phyloP scores from a whole-genome alignment of 2,797 vertebrate genomes.

The Sebastes taczanowskii region DNA sequence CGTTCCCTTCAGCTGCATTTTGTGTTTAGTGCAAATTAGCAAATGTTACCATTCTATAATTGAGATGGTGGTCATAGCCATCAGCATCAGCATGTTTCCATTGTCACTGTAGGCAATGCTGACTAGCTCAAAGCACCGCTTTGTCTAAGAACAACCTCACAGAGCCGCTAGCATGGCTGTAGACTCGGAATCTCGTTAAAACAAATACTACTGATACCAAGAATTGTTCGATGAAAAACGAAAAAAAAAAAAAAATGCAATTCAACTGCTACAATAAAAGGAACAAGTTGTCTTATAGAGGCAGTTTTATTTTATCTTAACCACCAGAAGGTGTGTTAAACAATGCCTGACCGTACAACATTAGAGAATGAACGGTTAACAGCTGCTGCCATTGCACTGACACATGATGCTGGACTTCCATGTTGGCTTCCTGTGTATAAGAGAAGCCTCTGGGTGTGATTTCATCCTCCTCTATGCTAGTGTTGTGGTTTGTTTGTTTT shows the following conservation, averaged over 20 bases:
- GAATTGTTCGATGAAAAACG: background rate
- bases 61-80: background rate
- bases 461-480: conserved; percentile 33
- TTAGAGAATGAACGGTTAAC: background rate
- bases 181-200: background rate
- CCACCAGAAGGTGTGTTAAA: background rate
- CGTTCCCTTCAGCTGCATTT: too few species aligned
- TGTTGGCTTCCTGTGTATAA: background rate
- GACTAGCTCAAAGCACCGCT: background rate
- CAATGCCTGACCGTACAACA: background rate
- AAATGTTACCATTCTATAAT: background rate
- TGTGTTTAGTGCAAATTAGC: too few species aligned
- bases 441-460: conserved; percentile 42
- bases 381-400: background rate
- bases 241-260: background rate
- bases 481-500: conserved; percentile 70
- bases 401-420: background rate
- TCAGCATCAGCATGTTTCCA: background rate
- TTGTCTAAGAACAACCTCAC: background rate
- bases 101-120: background rate
- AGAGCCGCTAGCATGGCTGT: background rate
- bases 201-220: background rate
- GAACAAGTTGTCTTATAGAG: background rate
- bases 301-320: background rate
- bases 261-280: background rate